Evolutionary conservation across 2,888 invertebrate genomes (phyloP), one percentile per base, ranked within the genome.

Genomic region (Masnerella sp.): DNA sequence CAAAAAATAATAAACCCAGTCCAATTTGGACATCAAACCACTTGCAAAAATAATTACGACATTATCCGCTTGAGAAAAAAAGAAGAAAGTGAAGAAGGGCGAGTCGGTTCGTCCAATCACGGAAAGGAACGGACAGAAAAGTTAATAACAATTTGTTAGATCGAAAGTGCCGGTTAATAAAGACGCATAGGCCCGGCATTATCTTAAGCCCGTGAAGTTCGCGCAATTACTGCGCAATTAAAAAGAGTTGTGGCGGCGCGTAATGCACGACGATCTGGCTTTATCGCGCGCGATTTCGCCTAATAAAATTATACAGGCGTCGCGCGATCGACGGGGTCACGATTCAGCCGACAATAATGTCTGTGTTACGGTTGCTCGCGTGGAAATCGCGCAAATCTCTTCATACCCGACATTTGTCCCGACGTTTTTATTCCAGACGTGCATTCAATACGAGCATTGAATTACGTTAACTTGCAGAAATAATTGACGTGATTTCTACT

Each of bases 161-260:
- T 59, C 61, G 42, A 18, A 54, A 59, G 28, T 14, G 40, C 14
- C 15, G 38, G 36, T 49, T 72, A 59, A 72, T 65, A 67, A 61
- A 67, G 72, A 72, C 42, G 45, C 65, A 49, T 32, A 12, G 42
- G 38, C 17, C 18, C 25, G 28, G 49, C 32, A 59, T 72, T 72
- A 72, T 72, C 70, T 61, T 59, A 58, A 71, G 61, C 40, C 43
- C 74, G 69, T 67, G 77, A 76, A 71, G 76, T 71, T 73, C 71
- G 75, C 72, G 75, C 75, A 79, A 79, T 79, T 78, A 78, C 49
- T 43, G 51, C 51, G 74, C 74, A 75, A 76, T 78, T 75, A 77
- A 28, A 75, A 73, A 75, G 69, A 58, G 43, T 56, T 59, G 64
- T 43, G 34, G 47, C 20, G 20, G n/a, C 20, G 43, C 34, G 32